Base-by-base conservation (phyloP, 2,797 vertebrate genomes). In the Microctenopoma lineatum region DNA sequence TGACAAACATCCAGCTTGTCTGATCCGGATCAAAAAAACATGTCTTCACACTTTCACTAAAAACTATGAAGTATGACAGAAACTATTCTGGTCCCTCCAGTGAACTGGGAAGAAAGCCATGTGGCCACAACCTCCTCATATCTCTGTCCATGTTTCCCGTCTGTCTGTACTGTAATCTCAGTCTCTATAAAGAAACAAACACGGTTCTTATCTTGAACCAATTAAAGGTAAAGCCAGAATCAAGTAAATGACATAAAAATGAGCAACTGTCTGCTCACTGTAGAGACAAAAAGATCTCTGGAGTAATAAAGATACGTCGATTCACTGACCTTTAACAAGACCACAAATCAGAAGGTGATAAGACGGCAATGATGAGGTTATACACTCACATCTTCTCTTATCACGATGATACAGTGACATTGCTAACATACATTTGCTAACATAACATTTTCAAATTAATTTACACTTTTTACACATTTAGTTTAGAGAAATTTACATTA, bases 91-190 rank as follows among this genome's bases (percentile, higher is more conserved):
- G 7, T 15, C 56, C 26, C 3, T 70, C 12, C 12, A 27, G 15
- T 21, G 44, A 69, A 39, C 39, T 38, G 62, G n/a, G 39, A 54
- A 15, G 1, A 2, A 26, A 57, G 41, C 59, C 73, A 67, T 44
- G 53, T 67, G 66, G 41, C 41, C 13, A 15, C 41, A 42, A 55
- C 63, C 48, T 64, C 13, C 32, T 41, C 18, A 75, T 55, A 72
- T 78, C 64, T 45, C 39, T 15, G 9, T 18, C 48, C 36, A 27
- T 48, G 62, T 57, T 68, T 74, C 66, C 59, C 64, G 66, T 64
- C 51, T 52, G 13, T 42, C 41, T 65, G 25, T 51, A 1, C 25
- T 51, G 11, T 50, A 15, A 34, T 42, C 46, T 51, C 34, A 5
- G n/a, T 6, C 29, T 34, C 34, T 48, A 39, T 15, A 6, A 26